Evolutionary conservation across 1,140 invertebrate species (phyloP).

Genomic region (Elysia chlorotica): DNA sequence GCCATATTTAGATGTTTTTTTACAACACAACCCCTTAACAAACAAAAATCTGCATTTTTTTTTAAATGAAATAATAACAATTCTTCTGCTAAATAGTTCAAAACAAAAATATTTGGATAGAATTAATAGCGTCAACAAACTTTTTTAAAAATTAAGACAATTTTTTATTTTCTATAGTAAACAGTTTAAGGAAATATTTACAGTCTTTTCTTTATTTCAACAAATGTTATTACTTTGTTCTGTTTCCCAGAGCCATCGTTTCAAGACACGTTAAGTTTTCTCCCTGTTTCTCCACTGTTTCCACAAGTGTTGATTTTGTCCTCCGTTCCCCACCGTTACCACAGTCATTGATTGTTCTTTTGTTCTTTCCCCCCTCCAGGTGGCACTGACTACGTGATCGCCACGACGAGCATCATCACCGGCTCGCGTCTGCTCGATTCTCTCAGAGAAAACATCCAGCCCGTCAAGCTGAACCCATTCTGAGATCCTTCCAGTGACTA

Average conservation of each 20-base stretch:
- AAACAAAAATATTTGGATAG: no score
- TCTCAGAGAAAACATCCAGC: slow-evolving; percentile 68
- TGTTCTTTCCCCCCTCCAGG: slow-evolving; percentile 60
- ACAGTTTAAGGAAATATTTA: no score
- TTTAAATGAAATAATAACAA: no score
- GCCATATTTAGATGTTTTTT: no score
- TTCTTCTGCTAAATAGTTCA: no score
- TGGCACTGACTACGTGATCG: slow-evolving; percentile 88
- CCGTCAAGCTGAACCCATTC: slow-evolving; percentile 56
- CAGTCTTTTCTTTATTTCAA: no score
- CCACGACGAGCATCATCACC: slow-evolving; percentile 92
- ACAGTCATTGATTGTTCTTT: background rate
- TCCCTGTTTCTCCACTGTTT: background rate
- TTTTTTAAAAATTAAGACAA: no score
- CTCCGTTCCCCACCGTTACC: background rate
- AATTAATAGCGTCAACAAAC: no score
- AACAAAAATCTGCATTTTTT: no score
- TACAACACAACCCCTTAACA: no score
- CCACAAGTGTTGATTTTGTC: background rate
- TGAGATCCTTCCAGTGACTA: background rate
- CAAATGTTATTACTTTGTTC: background rate
- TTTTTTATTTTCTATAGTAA: no score
- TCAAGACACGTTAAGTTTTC: background rate
- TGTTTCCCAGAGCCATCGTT: background rate
- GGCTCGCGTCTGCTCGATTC: slow-evolving; percentile 83